Evolutionary conservation across 2,888 invertebrate genomes (phyloP).

Genomic region (Eupithecia pulchellata): DNA sequence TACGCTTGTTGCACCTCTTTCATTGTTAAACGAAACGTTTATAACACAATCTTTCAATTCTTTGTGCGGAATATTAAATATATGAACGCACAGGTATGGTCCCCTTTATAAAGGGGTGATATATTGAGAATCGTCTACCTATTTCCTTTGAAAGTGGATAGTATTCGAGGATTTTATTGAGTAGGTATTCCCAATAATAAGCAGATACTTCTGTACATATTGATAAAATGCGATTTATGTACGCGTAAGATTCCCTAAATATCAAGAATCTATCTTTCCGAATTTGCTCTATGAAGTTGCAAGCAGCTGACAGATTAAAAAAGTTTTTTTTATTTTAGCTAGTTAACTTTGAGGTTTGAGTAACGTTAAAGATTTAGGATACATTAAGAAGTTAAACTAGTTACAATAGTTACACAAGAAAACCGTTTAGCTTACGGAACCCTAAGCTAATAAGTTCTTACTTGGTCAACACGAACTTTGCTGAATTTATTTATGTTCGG

Average conservation of each 20-base stretch:
- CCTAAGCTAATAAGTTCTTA: slow-evolving; percentile 21
- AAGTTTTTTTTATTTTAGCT: not conserved
- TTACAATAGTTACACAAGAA: slow-evolving; percentile 27
- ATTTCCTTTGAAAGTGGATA: slow-evolving; percentile 6
- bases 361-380: slow-evolving; percentile 21
- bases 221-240: not conserved
- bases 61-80: slow-evolving; percentile 41
- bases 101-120: slow-evolving; percentile 16
- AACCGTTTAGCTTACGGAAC: slow-evolving; percentile 24
- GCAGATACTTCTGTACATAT: not conserved
- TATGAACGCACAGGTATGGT: slow-evolving; percentile 27
- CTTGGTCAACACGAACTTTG: slow-evolving; percentile 24
- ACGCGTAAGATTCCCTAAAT: not conserved
- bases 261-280: not conserved
- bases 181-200: not conserved
- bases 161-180: slow-evolving; percentile 12
- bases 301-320: not conserved
- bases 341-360: not conserved
- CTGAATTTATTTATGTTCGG: slow-evolving; percentile 15
- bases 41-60: slow-evolving; percentile 70
- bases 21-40: slow-evolving; percentile 73
- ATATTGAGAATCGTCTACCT: slow-evolving; percentile 12
- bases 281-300: not conserved
- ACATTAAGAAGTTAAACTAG: slow-evolving; percentile 28
- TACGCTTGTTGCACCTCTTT: slow-evolving; percentile 75